Conservation (phyloP, 2,797 vertebrate genomes). For the Sebastes wilsoni region DNA sequence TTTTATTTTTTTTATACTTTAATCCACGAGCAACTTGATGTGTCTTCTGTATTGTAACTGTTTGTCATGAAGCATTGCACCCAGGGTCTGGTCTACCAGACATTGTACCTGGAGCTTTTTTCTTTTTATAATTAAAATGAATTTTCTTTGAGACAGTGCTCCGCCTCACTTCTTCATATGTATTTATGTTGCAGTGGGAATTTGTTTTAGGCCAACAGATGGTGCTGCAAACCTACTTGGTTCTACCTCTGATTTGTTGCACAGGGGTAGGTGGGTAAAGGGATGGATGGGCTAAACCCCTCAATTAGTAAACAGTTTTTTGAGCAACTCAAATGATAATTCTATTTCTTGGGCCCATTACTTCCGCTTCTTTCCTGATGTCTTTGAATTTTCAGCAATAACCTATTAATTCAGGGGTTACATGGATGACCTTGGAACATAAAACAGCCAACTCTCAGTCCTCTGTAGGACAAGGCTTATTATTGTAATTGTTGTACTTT, state of each 20-base stretch:
- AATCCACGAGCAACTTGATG: constrained; percentile 15
- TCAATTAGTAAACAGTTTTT: background rate
- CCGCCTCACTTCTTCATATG: background rate
- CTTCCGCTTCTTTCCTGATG: background rate
- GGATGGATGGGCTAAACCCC: background rate
- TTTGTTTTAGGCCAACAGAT: constrained; percentile 2
- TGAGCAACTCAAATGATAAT: background rate
- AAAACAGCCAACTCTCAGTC: background rate
- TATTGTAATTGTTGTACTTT: background rate
- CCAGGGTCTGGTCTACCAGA: constrained; percentile 92
- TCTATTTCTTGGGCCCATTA: background rate
- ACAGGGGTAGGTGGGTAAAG: background rate
- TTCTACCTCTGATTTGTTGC: background rate
- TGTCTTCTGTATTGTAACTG: background rate
- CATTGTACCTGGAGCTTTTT: constrained; percentile 93
- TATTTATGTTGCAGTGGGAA: background rate
- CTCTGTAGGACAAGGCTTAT: background rate
- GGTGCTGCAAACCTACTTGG: constrained; percentile 5
- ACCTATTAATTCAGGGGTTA: background rate
- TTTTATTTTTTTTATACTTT: background rate
- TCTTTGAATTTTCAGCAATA: background rate
- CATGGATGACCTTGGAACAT: background rate
- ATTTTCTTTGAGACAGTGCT: background rate
- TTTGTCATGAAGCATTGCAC: constrained; percentile 89
- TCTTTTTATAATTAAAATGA: constrained; percentile 38